phyloP scores from a whole-genome alignment of 1,140 invertebrate species.

The Sitophilus oryzae region DNA sequence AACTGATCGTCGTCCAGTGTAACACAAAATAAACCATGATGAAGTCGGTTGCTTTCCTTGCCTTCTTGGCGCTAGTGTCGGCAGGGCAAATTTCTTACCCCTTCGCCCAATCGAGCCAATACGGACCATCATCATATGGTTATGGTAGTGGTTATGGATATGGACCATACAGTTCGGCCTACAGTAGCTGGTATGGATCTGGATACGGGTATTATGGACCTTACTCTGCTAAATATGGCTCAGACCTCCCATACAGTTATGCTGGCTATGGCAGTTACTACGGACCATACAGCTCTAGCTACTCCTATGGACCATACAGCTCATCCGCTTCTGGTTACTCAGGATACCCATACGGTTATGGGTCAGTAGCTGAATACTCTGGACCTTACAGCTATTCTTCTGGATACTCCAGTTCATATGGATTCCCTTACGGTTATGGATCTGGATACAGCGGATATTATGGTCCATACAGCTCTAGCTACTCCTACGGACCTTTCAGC shows the following conservation, averaged over 20 bases:
- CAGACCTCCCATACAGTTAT: not conserved
- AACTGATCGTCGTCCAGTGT: constrained; percentile 1
- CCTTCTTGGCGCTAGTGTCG: constrained; percentile 13
- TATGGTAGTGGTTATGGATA: too few species aligned
- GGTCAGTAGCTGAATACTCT: not conserved
- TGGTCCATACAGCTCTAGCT: not conserved
- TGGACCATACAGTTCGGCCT: not conserved
- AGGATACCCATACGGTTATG: constrained; percentile 5
- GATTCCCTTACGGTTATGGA: not conserved
- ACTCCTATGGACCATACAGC: not conserved
- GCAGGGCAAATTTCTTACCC: not conserved
- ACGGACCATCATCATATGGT: not conserved
- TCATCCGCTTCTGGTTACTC: too few species aligned
- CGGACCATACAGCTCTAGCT: not conserved
- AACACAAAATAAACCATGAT: constrained; percentile 6
- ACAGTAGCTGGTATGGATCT: constrained; percentile 5
- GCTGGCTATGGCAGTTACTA: too few species aligned
- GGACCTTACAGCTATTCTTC: constrained; percentile 8
- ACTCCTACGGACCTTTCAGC: constrained; percentile 3
- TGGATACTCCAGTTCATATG: too few species aligned
- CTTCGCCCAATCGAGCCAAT: not conserved
- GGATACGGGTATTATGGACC: too few species aligned
- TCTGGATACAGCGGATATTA: not conserved
- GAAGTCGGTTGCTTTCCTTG: constrained; percentile 15
- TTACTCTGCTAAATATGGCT: too few species aligned